phyloP scores from a whole-genome alignment of 2,113 vertebrate genomes.

The Balaenoptera acutorostrata region DNA sequence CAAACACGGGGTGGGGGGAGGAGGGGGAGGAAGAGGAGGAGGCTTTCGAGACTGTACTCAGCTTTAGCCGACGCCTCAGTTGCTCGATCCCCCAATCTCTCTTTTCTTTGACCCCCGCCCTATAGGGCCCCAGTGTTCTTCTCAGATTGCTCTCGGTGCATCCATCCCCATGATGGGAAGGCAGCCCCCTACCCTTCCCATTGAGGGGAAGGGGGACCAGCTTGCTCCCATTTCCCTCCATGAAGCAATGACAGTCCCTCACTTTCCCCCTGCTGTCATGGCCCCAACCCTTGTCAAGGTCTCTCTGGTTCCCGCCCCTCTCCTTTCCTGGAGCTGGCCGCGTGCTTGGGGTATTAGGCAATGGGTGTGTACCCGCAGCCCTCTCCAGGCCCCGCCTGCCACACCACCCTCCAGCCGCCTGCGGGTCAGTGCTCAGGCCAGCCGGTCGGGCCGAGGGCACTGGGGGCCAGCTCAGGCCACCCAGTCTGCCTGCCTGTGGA shows the following conservation, averaged over 20 bases:
- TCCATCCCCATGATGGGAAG: background rate
- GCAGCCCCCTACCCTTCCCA: background rate
- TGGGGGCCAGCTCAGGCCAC: slow-evolving; percentile 66
- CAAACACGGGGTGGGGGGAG: slow-evolving; percentile 53
- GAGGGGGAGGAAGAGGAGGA: slow-evolving; percentile 14
- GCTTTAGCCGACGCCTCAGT: slow-evolving; percentile 60
- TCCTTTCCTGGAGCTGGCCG: slow-evolving; percentile 68
- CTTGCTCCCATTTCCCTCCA: background rate
- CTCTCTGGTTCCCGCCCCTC: slow-evolving; percentile 61
- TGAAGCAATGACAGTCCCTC: slow-evolving; percentile 39
- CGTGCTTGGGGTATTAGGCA: slow-evolving; percentile 76
- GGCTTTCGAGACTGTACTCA: slow-evolving; percentile 22
- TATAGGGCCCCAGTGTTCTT: background rate
- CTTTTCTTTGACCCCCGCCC: slow-evolving; percentile 54
- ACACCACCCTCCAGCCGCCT: slow-evolving; percentile 63
- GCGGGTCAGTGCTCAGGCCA: slow-evolving; percentile 67
- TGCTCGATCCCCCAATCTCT: slow-evolving; percentile 56
- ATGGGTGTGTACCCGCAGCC: slow-evolving; percentile 73
- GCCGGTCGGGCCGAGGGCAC: slow-evolving; percentile 66
- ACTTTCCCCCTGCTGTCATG: slow-evolving; percentile 21
- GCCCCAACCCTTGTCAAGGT: slow-evolving; percentile 66
- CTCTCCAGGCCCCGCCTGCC: slow-evolving; percentile 72
- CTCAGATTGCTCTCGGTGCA: background rate
- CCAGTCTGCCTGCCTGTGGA: slow-evolving; percentile 58
- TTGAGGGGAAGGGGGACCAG: background rate